Evolutionary conservation across 2,888 invertebrate genomes (phyloP), one percentile per base, ranked within the genome.

Genomic region (Xanthia togata): DNA sequence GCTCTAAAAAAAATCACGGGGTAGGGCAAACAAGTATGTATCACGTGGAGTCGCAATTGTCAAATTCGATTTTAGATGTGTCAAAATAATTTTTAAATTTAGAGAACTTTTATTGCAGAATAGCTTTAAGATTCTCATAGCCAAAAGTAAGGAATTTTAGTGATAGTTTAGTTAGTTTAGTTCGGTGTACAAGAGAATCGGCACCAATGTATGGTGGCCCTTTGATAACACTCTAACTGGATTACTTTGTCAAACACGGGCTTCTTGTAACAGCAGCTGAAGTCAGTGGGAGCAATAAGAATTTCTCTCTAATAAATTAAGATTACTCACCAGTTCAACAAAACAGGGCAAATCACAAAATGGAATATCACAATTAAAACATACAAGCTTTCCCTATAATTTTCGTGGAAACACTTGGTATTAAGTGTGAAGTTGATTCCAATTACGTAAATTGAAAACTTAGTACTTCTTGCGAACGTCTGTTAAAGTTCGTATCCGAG

Each of bases 381-480:
- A 0, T 12, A 26, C 20, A 76, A 53, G 20, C 1, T 20, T 55
- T 38, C 20, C n/a, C n/a, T 47, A 41, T 9, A 65, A 76, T 69
- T 65, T 60, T 50, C n/a, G 9, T 20, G 17, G 47, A 38, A 70
- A 84, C 64, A 85, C 68, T 62, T 57, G 50, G 57, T 71, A 70
- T 23, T 70, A 55, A 82, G 78, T 78, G 67, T 55, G n/a, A 74
- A 83, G 83, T 86, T 85, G 63, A 83, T 83, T 76, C 73, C 79
- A 86, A 86, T 83, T 83, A 84, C 74, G 63, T 75, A 70, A 83
- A 85, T 85, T 82, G 72, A 68, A 79, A 84, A 78, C 74, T 82
- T 82, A 73, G 70, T 53, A 47, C 53, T 76, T 76, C 72, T 79
- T 53, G 73, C 31, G 8, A 79, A 67, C 62, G 71, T 64, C 68